phyloP scores from a whole-genome alignment of 2,888 invertebrate genomes.

The Eumerus sabulonum region DNA sequence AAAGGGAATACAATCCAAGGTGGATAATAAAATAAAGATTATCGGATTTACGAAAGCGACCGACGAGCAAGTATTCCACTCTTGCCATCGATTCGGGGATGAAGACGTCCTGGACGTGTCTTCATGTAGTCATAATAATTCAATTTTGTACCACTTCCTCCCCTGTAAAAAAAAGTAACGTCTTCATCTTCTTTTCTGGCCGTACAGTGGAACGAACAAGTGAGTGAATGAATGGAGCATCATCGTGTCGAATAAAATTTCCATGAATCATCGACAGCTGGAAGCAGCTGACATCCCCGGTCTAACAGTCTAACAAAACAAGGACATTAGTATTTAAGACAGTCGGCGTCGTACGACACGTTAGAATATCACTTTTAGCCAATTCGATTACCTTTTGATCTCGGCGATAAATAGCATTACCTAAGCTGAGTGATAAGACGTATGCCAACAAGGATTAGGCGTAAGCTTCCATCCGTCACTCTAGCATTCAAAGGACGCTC shows the following conservation, averaged over 20 bases:
- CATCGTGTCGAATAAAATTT: slow-evolving; percentile 38
- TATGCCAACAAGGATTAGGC: no score
- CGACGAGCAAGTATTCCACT: slow-evolving; percentile 34
- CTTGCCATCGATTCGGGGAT: background rate
- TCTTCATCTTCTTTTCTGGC: slow-evolving; percentile 36
- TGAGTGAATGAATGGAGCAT: slow-evolving; percentile 29
- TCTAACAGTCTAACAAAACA: slow-evolving; percentile 33
- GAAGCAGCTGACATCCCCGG: background rate
- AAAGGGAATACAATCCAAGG: slow-evolving; percentile 58
- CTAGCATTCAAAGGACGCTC: no score
- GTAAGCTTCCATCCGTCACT: no score
- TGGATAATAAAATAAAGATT: slow-evolving; percentile 68
- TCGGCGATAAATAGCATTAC: slow-evolving; percentile 61
- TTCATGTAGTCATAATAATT: slow-evolving; percentile 67
- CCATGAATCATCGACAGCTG: slow-evolving; percentile 23
- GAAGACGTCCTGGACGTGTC: slow-evolving; percentile 36
- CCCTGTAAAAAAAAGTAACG: slow-evolving; percentile 42
- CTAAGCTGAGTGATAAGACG: background rate
- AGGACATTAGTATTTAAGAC: slow-evolving; percentile 36
- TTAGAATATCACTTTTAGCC: slow-evolving; percentile 62
- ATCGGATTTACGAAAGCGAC: slow-evolving; percentile 64
- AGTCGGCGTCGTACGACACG: slow-evolving; percentile 38
- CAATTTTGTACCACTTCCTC: slow-evolving; percentile 57
- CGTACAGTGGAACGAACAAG: slow-evolving; percentile 7
- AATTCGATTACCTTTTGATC: slow-evolving; percentile 68